Evolutionary conservation across 1,140 invertebrate species (phyloP), one percentile per base, ranked within the genome.

Genomic region (Chlorops oryzae): DNA sequence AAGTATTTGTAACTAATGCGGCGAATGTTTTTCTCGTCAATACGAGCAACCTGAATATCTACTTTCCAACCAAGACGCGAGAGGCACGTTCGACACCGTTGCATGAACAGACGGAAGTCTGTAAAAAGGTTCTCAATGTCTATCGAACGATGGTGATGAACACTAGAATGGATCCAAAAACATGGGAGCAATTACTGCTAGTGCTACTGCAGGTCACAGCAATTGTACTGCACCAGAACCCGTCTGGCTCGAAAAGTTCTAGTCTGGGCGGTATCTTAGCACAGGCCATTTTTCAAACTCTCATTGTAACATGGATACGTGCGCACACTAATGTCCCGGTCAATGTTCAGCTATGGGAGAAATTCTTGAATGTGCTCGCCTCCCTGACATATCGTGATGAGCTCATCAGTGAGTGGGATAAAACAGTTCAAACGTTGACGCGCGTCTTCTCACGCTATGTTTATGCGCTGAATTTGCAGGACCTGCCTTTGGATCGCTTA

Each of bases 121-220:
- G 94, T 74, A 97, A 97, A 75, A 80, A 92, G 59, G 92, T 98
- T 42, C 77, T 98, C 21, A 98, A 96, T 73, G 94, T 97, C 56
- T 98, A 97, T 78, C 78, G 94, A 52, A 95, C 92, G 62, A 92
- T 97, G 81, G 93, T 97, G 21, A 96, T 96, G 92, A 93, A 97
- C 71, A 87, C 91, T 1, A 80, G 86, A 54, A 88, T 97, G 84
- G 91, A 96, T 64, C 85, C 85, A 55, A 81, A 81, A 58, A 95
- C 93, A 17, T 98, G 94, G 93, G 89, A 94, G 71, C 89, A 93
- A 73, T 75, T 92, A 45, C 66, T 92, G 17, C 70, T 90, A 45
- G 90, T 96, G 25, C 76, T 98, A 52, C 75, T 98, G 39, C 90
- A 92, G 76, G 90, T 98, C 38, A 97, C 94, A 4, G 92, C 92